Conservation (phyloP, 37 sponge, comb jelly and placozoan species). For the Beroe forskalii region DNA sequence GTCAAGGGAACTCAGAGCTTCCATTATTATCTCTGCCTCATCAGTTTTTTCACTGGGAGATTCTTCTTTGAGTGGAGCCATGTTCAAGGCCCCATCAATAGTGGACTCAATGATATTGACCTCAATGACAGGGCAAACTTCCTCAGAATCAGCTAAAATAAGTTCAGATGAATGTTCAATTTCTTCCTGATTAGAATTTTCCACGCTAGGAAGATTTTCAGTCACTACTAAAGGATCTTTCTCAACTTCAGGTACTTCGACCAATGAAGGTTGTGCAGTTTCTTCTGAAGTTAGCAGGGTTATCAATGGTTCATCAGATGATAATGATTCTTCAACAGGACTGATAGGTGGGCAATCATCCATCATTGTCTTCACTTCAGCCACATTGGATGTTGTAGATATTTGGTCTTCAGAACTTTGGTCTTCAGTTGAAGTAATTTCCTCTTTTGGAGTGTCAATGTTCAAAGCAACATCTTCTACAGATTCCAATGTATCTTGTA, state of each 20-base stretch:
- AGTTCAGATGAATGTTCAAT: not conserved
- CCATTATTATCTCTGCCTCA: conserved; percentile 33
- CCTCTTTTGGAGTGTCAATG: too few relatives aligned
- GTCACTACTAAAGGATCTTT: too few relatives aligned
- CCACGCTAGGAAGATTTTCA: too few relatives aligned
- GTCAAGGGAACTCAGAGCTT: conserved; percentile 21
- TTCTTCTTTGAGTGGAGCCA: not conserved
- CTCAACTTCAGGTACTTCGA: too few relatives aligned
- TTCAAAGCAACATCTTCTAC: too few relatives aligned
- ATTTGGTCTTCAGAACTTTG: too few relatives aligned
- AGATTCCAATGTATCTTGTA: too few relatives aligned
- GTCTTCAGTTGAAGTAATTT: too few relatives aligned
- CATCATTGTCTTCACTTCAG: too few relatives aligned
- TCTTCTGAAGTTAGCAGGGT: not conserved
- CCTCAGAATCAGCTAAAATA: not conserved
- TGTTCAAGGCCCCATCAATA: not conserved
- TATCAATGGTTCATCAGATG: not conserved
- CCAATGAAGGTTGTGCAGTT: not conserved
- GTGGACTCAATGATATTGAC: not conserved
- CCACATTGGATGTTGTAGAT: too few relatives aligned
- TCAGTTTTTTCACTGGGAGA: not conserved
- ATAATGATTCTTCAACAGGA: not conserved
- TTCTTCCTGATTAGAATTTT: too few relatives aligned
- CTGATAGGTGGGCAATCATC: too few relatives aligned
- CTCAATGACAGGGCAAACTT: not conserved